Conservation (phyloP, 2,797 vertebrate species). For the Silurus aristotelis region DNA sequence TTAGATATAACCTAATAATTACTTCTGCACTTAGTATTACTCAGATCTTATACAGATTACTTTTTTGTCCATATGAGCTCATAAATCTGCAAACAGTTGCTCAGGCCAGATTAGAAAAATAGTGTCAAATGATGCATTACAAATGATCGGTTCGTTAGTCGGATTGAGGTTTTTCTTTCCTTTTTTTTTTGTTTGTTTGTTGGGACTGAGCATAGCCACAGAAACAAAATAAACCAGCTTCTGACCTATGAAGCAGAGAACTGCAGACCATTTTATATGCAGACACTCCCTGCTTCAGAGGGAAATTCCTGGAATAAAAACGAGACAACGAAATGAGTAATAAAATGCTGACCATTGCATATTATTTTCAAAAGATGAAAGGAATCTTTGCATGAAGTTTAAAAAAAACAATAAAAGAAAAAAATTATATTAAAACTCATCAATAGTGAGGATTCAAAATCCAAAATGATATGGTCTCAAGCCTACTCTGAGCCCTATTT, state of each 20-base stretch:
- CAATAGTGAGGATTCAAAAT: constrained; percentile 36
- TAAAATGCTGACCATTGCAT: constrained; percentile 91
- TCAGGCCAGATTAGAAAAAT: constrained; percentile 51
- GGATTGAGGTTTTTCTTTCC: constrained; percentile 59
- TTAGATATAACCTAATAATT: constrained; percentile 5
- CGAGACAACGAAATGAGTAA: constrained; percentile 94
- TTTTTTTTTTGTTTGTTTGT: constrained; percentile 57
- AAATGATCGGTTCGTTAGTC: constrained; percentile 66
- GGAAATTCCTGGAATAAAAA: constrained; percentile 95
- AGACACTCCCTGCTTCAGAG: constrained; percentile 96
- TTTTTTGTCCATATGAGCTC: neutral
- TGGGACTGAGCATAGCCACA: constrained; percentile 95
- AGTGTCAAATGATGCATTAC: constrained; percentile 62
- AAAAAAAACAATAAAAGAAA: constrained; percentile 7
- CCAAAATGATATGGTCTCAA: constrained; percentile 30
- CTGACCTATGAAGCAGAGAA: constrained; percentile 97
- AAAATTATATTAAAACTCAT: neutral
- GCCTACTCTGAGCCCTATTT: constrained; percentile 22
- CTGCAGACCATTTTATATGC: constrained; percentile 96
- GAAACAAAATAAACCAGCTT: constrained; percentile 90
- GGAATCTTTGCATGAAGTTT: constrained; percentile 25
- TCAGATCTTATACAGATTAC: neutral
- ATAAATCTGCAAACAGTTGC: constrained; percentile 1
- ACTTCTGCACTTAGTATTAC: constrained; percentile 7
- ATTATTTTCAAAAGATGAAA: constrained; percentile 70